Percentiles rank a stretch among this genome's conserved stretches.
These are phyloP conservation scores for Eriocheir sinensis DNA, from an alignment of 1,140 invertebrate species.

Conservation along the genomic window DNA sequence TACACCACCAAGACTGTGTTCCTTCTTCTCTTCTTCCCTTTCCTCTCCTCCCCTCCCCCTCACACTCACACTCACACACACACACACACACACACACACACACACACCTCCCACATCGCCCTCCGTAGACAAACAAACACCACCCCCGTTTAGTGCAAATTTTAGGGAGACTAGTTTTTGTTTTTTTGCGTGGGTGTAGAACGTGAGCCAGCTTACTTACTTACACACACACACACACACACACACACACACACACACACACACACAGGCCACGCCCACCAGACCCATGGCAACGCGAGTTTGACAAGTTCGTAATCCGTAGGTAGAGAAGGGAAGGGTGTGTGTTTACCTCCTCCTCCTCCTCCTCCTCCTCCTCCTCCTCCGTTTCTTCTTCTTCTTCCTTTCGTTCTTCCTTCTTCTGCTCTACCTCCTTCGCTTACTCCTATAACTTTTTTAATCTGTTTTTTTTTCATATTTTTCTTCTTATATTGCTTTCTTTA, in stretches of 20 bases:
- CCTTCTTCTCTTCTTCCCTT: too few relatives aligned
- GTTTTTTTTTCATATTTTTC: background rate
- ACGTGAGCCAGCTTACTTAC: background rate
- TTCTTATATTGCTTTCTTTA: background rate
- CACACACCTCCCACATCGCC: too few relatives aligned
- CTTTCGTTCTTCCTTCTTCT: background rate
- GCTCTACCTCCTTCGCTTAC: background rate
- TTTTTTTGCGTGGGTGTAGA: background rate
- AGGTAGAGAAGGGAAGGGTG: background rate
- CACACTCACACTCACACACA: too few relatives aligned
- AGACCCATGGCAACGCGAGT: background rate
- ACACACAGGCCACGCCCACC: background rate
- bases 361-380: background rate
- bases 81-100: too few relatives aligned
- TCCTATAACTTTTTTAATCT: background rate
- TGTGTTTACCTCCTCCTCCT: background rate
- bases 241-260: background rate
- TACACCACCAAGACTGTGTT: too few relatives aligned
- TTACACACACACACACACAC: background rate
- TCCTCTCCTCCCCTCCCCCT: too few relatives aligned
- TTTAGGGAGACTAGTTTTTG: slow-evolving; percentile 10
- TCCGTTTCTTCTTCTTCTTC: background rate
- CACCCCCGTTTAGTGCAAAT: background rate
- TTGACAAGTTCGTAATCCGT: background rate
- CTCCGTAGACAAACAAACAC: background rate